A percentile compares a stretch with the other conserved stretches of the same genome.
These are phyloP conservation scores for Drosophila ezoana DNA, from an alignment of 2,888 invertebrate species.

Conservation along the genomic window DNA sequence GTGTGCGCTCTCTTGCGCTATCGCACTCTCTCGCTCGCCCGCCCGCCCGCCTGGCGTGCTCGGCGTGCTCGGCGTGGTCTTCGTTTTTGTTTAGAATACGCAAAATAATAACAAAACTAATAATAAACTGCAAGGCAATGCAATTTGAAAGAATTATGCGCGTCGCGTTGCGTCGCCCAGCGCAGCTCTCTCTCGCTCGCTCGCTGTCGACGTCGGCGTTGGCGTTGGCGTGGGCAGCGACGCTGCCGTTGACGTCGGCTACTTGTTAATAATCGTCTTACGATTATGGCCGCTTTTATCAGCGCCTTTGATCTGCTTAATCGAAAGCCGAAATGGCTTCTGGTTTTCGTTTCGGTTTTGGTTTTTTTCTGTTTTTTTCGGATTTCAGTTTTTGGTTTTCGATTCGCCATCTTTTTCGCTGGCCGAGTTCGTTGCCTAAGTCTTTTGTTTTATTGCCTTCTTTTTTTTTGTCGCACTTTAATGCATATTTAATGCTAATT, in stretches of 20 bases:
- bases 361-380: conserved; percentile 23
- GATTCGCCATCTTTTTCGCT: conserved; percentile 45
- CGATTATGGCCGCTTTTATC: conserved; percentile 63
- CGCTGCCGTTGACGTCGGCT: conserved; percentile 45
- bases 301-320: conserved; percentile 81
- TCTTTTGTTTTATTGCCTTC: conserved; percentile 69
- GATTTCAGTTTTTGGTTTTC: conserved; percentile 19
- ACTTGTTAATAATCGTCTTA: conserved; percentile 83
- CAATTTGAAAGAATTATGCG: conserved; percentile 68
- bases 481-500: conserved; percentile 73
- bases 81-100: conserved; percentile 83
- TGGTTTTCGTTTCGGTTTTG: conserved; percentile 75
- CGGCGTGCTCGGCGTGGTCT: conserved; percentile 31
- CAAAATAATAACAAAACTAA: conserved; percentile 84
- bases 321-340: conserved; percentile 84
- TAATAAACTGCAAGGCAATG: conserved; percentile 78
- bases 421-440: conserved; percentile 75
- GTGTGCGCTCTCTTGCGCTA: conserved; percentile 35
- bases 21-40: conserved; percentile 9
- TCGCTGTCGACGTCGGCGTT: conserved; percentile 2
- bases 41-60: not conserved
- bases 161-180: not conserved
- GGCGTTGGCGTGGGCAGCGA: conserved; percentile 2
- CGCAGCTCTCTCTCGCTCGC: conserved; percentile 1
- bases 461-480: conserved; percentile 45